Evolutionary conservation across 2,113 vertebrate genomes (phyloP).

Genomic region (Syrrhaptes paradoxus): DNA sequence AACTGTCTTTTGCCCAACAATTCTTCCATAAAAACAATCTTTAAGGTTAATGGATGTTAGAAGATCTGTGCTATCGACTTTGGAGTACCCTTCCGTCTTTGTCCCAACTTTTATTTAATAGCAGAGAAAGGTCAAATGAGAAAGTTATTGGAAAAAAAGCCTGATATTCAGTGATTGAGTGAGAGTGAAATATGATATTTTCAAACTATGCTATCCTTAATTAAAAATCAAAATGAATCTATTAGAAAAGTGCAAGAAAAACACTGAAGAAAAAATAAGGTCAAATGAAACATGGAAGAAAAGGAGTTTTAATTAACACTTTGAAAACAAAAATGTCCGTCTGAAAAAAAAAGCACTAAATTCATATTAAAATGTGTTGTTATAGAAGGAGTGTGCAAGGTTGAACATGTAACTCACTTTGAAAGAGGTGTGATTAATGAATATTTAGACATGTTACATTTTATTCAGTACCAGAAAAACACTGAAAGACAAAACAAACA

Average conservation of each 20-base stretch:
- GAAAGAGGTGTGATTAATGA: background rate
- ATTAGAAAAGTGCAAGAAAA: background rate
- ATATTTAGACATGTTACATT: background rate
- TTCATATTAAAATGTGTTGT: background rate
- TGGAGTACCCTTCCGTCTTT: background rate
- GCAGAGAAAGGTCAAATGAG: background rate
- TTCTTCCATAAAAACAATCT: background rate
- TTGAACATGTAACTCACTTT: background rate
- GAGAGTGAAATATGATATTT: background rate
- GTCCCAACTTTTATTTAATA: background rate
- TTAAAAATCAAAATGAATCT: background rate
- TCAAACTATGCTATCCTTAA: background rate
- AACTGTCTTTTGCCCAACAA: background rate
- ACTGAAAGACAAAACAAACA: background rate
- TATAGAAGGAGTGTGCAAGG: background rate
- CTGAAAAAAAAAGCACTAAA: background rate
- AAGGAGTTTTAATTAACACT: background rate
- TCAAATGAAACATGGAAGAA: background rate
- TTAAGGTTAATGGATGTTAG: background rate
- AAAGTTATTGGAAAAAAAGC: background rate
- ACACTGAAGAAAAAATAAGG: background rate
- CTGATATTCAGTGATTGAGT: background rate
- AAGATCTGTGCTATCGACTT: background rate
- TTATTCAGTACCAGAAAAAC: background rate
- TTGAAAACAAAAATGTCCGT: background rate